Conservation (phyloP, 2,888 invertebrate species). For the Proisotoma minuta region DNA sequence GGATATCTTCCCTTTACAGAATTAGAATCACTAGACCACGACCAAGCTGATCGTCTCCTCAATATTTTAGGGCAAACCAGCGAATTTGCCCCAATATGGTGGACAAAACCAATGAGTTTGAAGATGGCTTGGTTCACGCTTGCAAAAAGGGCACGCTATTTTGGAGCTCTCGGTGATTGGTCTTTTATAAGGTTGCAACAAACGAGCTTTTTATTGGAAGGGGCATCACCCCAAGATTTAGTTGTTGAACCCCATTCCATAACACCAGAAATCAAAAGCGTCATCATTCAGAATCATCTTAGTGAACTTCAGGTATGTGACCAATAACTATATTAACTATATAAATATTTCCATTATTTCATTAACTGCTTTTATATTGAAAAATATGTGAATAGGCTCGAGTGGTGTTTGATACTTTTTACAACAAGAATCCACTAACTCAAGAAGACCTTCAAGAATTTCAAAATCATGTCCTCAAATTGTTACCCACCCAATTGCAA, state of each 20-base stretch:
- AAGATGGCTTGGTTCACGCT: constrained; percentile 38
- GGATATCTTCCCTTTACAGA: constrained; percentile 27
- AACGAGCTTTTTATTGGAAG: constrained; percentile 33
- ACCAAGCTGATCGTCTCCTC: constrained; percentile 34
- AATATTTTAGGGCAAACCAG: constrained; percentile 30
- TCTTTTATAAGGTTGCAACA: constrained; percentile 39
- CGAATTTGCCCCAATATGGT: constrained; percentile 34
- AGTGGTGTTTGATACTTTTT: constrained; percentile 37
- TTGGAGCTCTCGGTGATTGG: constrained; percentile 39
- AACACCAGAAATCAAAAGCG: constrained; percentile 34
- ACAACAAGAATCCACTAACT: constrained; percentile 22
- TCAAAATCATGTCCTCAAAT: constrained; percentile 32
- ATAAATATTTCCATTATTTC: background rate
- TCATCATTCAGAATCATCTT: constrained; percentile 34
- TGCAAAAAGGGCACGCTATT: constrained; percentile 38
- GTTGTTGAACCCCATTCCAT: constrained; percentile 27
- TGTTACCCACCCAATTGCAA: constrained; percentile 31
- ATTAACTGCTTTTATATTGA: background rate
- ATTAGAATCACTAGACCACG: constrained; percentile 32
- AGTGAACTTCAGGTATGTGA: constrained; percentile 34
- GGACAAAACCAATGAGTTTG: constrained; percentile 37
- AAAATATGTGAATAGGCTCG: constrained; percentile 22
- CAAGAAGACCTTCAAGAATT: constrained; percentile 41
- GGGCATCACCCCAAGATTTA: constrained; percentile 36
- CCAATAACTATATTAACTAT: background rate